Evolutionary conservation across 2,888 invertebrate species (phyloP).

Genomic region (Odontothrips loti): DNA sequence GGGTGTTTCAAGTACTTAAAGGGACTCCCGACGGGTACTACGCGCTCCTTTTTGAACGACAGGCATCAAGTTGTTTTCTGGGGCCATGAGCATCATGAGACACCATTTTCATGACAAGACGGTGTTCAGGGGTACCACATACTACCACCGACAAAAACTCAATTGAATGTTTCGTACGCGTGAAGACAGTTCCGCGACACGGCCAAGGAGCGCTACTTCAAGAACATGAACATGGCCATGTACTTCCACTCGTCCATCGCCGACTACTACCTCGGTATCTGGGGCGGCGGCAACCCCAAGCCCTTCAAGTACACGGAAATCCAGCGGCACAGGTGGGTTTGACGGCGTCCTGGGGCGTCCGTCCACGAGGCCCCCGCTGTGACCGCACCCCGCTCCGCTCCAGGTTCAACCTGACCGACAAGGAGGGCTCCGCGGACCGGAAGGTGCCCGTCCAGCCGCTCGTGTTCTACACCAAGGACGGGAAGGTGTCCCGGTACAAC

Average conservation of each 20-base stretch:
- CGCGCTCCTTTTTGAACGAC: too few relatives aligned
- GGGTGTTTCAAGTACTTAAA: too few relatives aligned
- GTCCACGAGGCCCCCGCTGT: background rate
- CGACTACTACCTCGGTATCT: conserved; percentile 94
- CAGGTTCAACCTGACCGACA: conserved; percentile 75
- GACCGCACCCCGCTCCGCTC: background rate
- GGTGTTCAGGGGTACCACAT: too few relatives aligned
- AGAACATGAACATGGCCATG: conserved; percentile 93
- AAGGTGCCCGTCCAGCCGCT: conserved; percentile 94
- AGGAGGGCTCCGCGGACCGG: conserved; percentile 83
- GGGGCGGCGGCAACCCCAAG: conserved; percentile 92
- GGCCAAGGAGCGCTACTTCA: conserved; percentile 92
- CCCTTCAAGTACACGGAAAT: conserved; percentile 97
- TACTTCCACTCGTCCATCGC: conserved; percentile 97
- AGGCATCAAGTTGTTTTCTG: too few relatives aligned
- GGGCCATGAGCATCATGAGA: too few relatives aligned
- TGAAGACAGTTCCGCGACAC: conserved; percentile 86
- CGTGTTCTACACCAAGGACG: conserved; percentile 86
- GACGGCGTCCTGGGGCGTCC: background rate
- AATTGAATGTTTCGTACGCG: conserved; percentile 32
- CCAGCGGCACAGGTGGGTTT: conserved; percentile 70
- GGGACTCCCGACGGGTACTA: too few relatives aligned
- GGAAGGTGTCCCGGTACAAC: conserved; percentile 84
- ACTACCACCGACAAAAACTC: too few relatives aligned
- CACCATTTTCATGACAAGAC: too few relatives aligned